Conservation (phyloP, 2,113 vertebrate genomes). For the Chascanopsetta lugubris region DNA sequence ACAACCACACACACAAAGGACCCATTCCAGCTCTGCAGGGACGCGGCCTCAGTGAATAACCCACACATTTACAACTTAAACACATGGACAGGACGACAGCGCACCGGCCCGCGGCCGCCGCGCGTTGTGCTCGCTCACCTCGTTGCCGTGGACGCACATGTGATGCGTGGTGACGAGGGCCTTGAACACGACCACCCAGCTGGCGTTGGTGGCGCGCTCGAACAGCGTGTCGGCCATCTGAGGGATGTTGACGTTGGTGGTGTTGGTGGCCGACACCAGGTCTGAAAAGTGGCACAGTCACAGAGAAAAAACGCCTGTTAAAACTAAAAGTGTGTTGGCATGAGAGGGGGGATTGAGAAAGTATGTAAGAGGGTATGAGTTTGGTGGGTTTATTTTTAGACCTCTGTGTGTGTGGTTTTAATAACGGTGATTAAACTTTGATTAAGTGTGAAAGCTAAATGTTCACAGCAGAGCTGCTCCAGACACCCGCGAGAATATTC, state of each 20-base stretch:
- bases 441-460: slow-evolving; percentile 34
- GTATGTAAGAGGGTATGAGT: neutral
- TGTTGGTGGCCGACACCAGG: slow-evolving; percentile 97
- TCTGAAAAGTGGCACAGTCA: slow-evolving; percentile 78
- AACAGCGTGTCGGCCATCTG: slow-evolving; percentile 89
- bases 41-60: slow-evolving; percentile 1
- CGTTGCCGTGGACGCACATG: slow-evolving; percentile 97
- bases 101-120: neutral
- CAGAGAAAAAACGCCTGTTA: no score
- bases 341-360: no score
- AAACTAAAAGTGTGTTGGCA: no score
- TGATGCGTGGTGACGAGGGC: slow-evolving; percentile 96
- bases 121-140: slow-evolving; percentile 78
- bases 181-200: slow-evolving; percentile 99
- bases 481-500: slow-evolving; percentile 38
- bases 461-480: slow-evolving; percentile 33
- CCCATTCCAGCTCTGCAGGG: slow-evolving; percentile 1
- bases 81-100: neutral
- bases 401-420: slow-evolving; percentile 8
- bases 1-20: slow-evolving; percentile 21
- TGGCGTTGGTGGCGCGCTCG: slow-evolving; percentile 87
- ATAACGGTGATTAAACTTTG: slow-evolving; percentile 48
- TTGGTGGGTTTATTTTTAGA: slow-evolving; percentile 15
- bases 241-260: slow-evolving; percentile 99
- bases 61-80: neutral